Conservation (phyloP, 2,797 vertebrate genomes). For the Eutrigla gurnardus region DNA sequence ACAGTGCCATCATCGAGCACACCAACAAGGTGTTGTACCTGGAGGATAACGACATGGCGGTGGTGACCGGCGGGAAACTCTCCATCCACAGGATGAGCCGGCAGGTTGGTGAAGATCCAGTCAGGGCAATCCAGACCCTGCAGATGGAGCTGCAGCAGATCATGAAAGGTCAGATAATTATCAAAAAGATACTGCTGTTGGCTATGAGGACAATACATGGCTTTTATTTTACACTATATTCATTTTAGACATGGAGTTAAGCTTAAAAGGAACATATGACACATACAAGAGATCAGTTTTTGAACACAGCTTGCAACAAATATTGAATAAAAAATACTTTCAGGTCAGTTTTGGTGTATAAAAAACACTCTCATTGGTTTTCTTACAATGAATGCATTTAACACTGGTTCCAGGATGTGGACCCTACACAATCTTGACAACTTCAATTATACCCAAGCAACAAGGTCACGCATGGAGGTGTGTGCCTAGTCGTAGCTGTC, state of each 20-base stretch:
- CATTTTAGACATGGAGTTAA: not conserved
- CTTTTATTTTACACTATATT: not conserved
- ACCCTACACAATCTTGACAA: not conserved
- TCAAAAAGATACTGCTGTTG: not conserved
- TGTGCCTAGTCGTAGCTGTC: not conserved
- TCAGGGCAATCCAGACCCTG: slow-evolving; percentile 93
- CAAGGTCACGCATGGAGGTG: not conserved
- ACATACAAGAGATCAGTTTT: not conserved
- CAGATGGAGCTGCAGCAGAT: slow-evolving; percentile 98
- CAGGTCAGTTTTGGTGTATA: not conserved
- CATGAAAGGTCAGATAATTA: slow-evolving; percentile 90
- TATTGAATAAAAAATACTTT: not conserved
- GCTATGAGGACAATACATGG: not conserved
- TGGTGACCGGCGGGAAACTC: slow-evolving; percentile 89
- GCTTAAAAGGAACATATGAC: not conserved
- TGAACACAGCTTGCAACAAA: not conserved
- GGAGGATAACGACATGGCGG: slow-evolving; percentile 94
- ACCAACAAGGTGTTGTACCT: slow-evolving; percentile 97
- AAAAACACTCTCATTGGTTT: not conserved
- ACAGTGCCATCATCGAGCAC: slow-evolving; percentile 95
- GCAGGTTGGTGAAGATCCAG: slow-evolving; percentile 89
- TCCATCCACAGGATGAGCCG: slow-evolving; percentile 93
- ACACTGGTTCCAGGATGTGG: not conserved
- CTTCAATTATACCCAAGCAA: not conserved
- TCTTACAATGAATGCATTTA: not conserved